Percentiles rank a stretch among this genome's conserved stretches.
These are phyloP conservation scores for Actenoides lindsayi DNA, from an alignment of 2,113 vertebrate species.

Conservation along the genomic window DNA sequence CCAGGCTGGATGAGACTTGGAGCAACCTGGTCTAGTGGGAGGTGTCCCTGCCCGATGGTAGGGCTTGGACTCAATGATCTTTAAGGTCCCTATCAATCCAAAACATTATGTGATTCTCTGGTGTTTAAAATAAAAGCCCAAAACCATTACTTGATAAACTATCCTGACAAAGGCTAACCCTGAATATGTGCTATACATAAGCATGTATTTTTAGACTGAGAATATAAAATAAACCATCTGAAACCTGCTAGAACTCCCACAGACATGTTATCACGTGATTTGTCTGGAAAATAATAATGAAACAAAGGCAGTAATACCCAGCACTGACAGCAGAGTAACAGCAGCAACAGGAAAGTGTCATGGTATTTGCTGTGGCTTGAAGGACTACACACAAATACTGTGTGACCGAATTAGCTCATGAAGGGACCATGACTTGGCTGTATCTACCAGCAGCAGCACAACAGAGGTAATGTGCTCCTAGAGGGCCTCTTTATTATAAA, in stretches of 20 bases:
- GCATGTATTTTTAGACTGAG: not conserved
- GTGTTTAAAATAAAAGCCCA: too few relatives aligned
- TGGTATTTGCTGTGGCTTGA: not conserved
- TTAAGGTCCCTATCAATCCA: too few relatives aligned
- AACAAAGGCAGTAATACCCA: not conserved
- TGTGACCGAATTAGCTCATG: not conserved
- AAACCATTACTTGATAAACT: not conserved
- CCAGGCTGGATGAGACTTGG: too few relatives aligned
- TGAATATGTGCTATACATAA: not conserved
- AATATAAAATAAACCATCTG: not conserved
- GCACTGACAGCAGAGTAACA: not conserved
- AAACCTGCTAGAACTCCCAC: not conserved
- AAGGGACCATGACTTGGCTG: not conserved
- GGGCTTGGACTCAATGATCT: too few relatives aligned
- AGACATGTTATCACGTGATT: not conserved
- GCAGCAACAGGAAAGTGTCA: not conserved
- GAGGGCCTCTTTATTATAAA: not conserved
- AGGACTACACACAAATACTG: not conserved
- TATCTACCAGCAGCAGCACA: not conserved
- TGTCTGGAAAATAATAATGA: not conserved
- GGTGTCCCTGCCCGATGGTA: too few relatives aligned
- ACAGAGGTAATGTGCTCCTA: not conserved
- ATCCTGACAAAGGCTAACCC: not conserved
- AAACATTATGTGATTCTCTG: too few relatives aligned
- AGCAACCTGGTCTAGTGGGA: too few relatives aligned